Evolutionary conservation across 2,797 vertebrate species (phyloP).

Genomic region (Enteromius thamalakanensis): DNA sequence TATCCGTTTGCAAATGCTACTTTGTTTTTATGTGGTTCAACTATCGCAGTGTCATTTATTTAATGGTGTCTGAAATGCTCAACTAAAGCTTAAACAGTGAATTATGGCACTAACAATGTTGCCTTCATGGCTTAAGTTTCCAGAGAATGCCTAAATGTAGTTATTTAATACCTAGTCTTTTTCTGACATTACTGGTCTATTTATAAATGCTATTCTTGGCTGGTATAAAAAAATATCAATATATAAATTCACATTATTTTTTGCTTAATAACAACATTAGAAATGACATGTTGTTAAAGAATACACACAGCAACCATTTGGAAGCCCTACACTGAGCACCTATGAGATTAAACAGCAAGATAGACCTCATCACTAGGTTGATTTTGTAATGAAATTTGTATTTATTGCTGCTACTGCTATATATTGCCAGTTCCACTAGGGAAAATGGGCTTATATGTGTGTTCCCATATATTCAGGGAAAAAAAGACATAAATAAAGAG

Average conservation of each 20-base stretch:
- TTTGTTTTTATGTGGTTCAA: not conserved
- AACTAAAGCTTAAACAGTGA: not conserved
- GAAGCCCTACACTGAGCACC: not conserved
- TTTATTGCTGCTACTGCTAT: not conserved
- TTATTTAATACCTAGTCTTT: not conserved
- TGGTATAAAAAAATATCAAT: not conserved
- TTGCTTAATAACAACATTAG: not conserved
- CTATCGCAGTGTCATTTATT: not conserved
- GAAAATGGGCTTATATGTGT: not conserved
- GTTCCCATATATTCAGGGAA: conserved; percentile 8
- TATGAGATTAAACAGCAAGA: not conserved
- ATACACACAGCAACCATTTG: not conserved
- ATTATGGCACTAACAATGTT: not conserved
- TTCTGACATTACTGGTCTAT: not conserved
- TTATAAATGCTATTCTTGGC: not conserved
- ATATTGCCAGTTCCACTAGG: not conserved
- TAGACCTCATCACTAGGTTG: not conserved
- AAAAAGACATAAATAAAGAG: not conserved
- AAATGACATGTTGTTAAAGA: not conserved
- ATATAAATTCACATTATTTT: not conserved
- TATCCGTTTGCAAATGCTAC: not conserved
- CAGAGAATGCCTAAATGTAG: not conserved
- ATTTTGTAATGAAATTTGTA: not conserved
- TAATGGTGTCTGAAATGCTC: not conserved
- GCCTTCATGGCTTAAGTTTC: not conserved